Evolutionary conservation across 64 coral and sea anemone genomes (phyloP), one percentile per base, ranked within the genome.

Genomic region (Hydrozoanthus tunicans): DNA sequence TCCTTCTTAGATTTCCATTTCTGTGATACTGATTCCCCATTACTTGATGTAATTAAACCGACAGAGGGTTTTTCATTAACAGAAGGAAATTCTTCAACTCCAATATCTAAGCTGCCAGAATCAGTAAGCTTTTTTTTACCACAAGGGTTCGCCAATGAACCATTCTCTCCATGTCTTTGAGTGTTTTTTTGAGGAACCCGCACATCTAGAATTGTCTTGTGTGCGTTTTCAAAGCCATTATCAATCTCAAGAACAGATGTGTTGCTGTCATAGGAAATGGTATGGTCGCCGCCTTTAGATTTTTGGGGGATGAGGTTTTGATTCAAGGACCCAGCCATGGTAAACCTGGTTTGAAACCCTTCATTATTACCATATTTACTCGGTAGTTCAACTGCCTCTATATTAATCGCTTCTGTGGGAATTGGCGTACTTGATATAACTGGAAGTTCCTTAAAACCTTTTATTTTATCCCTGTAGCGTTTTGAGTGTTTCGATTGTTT

Each of bases 391-490:
- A 11, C 64, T 13, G 26, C 5, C 53, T 51, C 53, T 27, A 51
- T 8, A 13, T 76, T 51, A 52, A 51, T 76, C 2, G 17, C 20
- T 10, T 85, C 64, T 55, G 17, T 70, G 3, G 82, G 82, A 85
- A 55, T 56, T 9, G 82, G 82, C 6, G 82, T 70, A 9, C 82
- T 85, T 56, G 82, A 85, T 85, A 6, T 11, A 51, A 70, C 43
- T 13, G 82, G 82, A 68, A 85, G 55, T 70, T 85, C 82, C 17
- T 70, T 52, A 55, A 85, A 85, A 8, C 5, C 54, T 32, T 53
- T 84, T 68, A 14, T 53, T 11, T 68, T 27, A 15, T 84, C 51
- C 25, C 43, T 68, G 62, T 70, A 70, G 5, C 52, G 63, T 51
- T 51, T 55, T 56, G 51, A 53, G 6, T 54, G 6, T 17, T 9